Evolutionary conservation across 2,888 invertebrate genomes (phyloP).

Genomic region (Ophion ellenae): DNA sequence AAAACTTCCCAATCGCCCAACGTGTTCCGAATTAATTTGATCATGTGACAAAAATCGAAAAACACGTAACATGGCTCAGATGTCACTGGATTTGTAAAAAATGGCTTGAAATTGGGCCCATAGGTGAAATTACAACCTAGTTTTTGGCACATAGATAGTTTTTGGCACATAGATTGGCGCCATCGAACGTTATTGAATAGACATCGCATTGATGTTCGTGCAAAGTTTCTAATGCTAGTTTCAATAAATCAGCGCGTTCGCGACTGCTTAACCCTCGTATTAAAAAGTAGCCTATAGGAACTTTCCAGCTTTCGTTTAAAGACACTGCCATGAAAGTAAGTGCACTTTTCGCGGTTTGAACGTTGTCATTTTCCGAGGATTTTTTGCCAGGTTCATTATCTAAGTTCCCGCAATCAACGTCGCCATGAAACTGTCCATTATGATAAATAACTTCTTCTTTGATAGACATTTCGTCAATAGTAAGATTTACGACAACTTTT

Average conservation of each 20-base stretch:
- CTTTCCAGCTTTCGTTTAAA: constrained; percentile 62
- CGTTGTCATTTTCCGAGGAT: constrained; percentile 67
- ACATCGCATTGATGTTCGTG: constrained; percentile 46
- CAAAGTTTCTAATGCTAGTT: constrained; percentile 26
- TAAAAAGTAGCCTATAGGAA: constrained; percentile 67
- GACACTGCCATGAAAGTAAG: constrained; percentile 63
- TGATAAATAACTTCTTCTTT: constrained; percentile 70
- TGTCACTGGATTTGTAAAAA: constrained; percentile 68
- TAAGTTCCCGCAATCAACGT: constrained; percentile 65
- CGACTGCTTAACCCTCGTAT: constrained; percentile 40
- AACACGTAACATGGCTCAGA: constrained; percentile 58
- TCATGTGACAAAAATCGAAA: constrained; percentile 60
- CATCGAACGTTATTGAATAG: constrained; percentile 61
- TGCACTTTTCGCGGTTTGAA: neutral
- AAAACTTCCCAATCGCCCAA: constrained; percentile 20
- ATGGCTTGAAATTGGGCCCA: constrained; percentile 54
- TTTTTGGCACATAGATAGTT: constrained; percentile 11
- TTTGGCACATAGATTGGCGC: constrained; percentile 44
- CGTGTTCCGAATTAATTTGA: constrained; percentile 66
- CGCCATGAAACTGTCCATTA: constrained; percentile 69
- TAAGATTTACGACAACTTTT: constrained; percentile 67
- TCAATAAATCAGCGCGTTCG: constrained; percentile 56
- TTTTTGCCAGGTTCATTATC: constrained; percentile 62
- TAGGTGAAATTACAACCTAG: neutral
- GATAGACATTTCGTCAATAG: constrained; percentile 76